Evolutionary conservation across 2,888 invertebrate genomes (phyloP).

Genomic region (Crematogaster levior): DNA sequence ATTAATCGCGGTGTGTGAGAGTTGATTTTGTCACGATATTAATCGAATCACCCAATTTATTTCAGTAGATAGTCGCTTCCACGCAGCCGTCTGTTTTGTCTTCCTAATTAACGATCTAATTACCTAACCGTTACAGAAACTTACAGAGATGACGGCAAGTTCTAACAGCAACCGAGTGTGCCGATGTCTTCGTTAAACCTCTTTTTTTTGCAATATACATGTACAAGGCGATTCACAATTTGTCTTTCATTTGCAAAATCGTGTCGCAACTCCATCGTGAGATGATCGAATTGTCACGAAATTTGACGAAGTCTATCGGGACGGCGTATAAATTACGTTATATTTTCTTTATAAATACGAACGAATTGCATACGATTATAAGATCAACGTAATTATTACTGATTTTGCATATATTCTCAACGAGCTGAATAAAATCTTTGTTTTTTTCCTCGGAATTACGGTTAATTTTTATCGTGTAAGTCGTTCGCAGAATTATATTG

Average conservation of each 20-base stretch:
- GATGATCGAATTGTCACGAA: slow-evolving; percentile 1
- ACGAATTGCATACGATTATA: neutral
- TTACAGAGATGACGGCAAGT: slow-evolving; percentile 48
- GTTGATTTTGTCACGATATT: slow-evolving; percentile 51
- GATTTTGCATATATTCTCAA: slow-evolving; percentile 10
- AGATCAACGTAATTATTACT: neutral
- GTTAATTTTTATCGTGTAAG: neutral
- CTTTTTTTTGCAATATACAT: neutral
- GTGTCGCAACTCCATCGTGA: slow-evolving; percentile 55
- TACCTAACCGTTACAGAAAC: slow-evolving; percentile 63
- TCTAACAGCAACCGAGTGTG: slow-evolving; percentile 67
- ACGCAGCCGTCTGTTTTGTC: slow-evolving; percentile 48
- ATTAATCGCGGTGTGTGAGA: slow-evolving; percentile 51
- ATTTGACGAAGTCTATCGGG: too few relatives aligned
- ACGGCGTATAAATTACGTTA: neutral
- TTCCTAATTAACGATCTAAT: slow-evolving; percentile 63
- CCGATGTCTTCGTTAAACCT: slow-evolving; percentile 22
- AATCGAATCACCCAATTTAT: slow-evolving; percentile 20
- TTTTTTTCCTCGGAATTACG: slow-evolving; percentile 1
- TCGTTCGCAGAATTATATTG: slow-evolving; percentile 17
- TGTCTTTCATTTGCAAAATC: slow-evolving; percentile 17
- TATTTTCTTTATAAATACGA: neutral
- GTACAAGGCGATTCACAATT: slow-evolving; percentile 52
- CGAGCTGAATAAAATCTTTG: slow-evolving; percentile 7
- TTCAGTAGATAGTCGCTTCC: slow-evolving; percentile 18